A percentile compares a stretch with the other conserved stretches of the same genome.
Evolutionary conservation across 2,888 invertebrate genomes (phyloP).

Genomic region (Anagyrus pseudococci): DNA sequence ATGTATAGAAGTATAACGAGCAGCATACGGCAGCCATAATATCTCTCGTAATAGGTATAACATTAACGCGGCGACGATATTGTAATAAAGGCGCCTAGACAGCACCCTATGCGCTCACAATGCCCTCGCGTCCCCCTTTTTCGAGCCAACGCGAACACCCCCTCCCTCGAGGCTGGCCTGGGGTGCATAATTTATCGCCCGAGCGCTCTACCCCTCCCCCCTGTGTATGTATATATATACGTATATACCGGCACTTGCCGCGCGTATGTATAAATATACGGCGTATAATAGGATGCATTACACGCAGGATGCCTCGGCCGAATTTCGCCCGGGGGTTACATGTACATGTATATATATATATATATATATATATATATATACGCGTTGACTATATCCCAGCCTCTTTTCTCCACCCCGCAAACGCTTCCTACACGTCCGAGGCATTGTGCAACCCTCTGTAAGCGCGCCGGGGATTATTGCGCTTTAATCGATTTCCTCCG

Average conservation of each 20-base stretch:
- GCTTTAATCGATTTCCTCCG: conserved; percentile 33
- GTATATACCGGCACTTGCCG: not conserved
- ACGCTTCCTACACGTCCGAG: not conserved
- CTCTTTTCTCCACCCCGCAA: too few relatives aligned
- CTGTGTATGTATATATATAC: not conserved
- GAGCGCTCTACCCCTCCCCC: conserved; percentile 37
- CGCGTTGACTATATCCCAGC: too few relatives aligned
- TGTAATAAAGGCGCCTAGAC: conserved; percentile 58
- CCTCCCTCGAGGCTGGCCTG: conserved; percentile 24
- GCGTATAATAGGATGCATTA: conserved; percentile 49
- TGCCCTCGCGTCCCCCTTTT: conserved; percentile 29
- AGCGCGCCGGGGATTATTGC: conserved; percentile 36
- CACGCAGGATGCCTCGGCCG: conserved; percentile 41
- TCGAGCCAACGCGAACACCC: not conserved
- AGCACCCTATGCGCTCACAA: too few relatives aligned
- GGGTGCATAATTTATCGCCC: conserved; percentile 61
- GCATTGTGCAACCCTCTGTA: conserved; percentile 17
- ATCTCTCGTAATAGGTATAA: conserved; percentile 56
- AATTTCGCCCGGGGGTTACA: not conserved
- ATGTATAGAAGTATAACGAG: conserved; percentile 38
- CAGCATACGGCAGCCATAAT: conserved; percentile 58
- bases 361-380: too few relatives aligned
- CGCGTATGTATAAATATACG: not conserved
- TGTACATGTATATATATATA: too few relatives aligned
- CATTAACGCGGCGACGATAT: conserved; percentile 56